These are phyloP conservation scores for Artibeus jamaicensis DNA, from an alignment of 2,797 vertebrate species.

Conservation along the genomic window DNA sequence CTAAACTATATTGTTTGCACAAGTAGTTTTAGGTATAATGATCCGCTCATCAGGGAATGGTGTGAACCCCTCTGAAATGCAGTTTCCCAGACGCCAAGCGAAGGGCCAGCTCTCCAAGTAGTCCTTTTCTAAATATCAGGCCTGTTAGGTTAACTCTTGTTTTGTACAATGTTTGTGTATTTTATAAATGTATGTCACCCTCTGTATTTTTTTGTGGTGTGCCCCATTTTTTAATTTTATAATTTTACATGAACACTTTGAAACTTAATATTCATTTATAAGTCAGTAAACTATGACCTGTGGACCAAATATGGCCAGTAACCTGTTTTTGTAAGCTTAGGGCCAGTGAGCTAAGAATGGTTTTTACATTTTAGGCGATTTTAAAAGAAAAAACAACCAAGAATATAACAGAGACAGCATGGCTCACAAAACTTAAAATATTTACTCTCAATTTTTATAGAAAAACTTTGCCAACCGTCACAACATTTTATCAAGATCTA, in stretches of 20 bases:
- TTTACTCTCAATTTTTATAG: not conserved
- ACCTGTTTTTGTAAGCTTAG: not conserved
- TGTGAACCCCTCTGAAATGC: not conserved
- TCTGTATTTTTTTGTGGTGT: not conserved
- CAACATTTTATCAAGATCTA: slow-evolving; percentile 9
- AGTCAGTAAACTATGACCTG: not conserved
- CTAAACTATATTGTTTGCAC: not conserved
- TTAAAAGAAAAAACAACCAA: not conserved
- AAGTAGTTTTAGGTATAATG: not conserved
- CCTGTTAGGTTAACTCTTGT: not conserved
- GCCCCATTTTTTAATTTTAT: not conserved
- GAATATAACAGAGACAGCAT: not conserved
- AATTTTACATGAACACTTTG: not conserved
- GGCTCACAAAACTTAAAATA: not conserved
- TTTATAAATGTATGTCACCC: not conserved
- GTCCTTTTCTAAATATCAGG: not conserved
- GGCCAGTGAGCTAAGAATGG: not conserved
- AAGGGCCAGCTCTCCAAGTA: not conserved
- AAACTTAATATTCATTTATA: not conserved
- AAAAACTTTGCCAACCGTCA: not conserved
- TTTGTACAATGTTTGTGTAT: not conserved
- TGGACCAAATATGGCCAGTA: not conserved
- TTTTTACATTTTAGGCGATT: slow-evolving; percentile 3
- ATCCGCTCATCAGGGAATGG: not conserved
- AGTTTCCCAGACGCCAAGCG: not conserved